Evolutionary conservation across 2,888 invertebrate genomes (phyloP).

Genomic region (Incurvaria masculella): DNA sequence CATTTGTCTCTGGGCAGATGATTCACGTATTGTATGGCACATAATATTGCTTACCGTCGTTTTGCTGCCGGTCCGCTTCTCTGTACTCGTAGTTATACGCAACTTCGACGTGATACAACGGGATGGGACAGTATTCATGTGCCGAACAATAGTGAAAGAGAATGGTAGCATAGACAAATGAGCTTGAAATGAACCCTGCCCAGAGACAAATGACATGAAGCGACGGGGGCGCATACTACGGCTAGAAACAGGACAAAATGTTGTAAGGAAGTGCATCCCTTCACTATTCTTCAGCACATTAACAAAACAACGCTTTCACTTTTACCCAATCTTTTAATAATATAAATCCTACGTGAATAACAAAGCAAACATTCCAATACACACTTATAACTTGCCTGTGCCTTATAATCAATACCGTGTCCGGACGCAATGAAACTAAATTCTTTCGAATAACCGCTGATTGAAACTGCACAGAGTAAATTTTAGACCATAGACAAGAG

Average conservation of each 20-base stretch:
- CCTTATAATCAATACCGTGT: too few relatives aligned
- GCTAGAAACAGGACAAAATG: conserved; percentile 22
- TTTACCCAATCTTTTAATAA: conserved; percentile 8
- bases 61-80: conserved; percentile 6
- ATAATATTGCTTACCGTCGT: conserved; percentile 45
- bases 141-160: conserved; percentile 81
- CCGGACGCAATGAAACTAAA: too few relatives aligned
- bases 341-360: conserved; percentile 1
- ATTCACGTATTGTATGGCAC: conserved; percentile 46
- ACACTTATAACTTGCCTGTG: not conserved
- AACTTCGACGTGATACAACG: not conserved
- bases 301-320: conserved; percentile 27
- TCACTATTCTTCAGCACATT: conserved; percentile 59
- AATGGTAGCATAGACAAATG: conserved; percentile 15
- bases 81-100: not conserved
- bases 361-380: conserved; percentile 3
- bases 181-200: conserved; percentile 7
- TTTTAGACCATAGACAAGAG: too few relatives aligned
- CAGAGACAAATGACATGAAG: not conserved
- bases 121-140: conserved; percentile 48
- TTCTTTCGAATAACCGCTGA: too few relatives aligned
- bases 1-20: too few relatives aligned
- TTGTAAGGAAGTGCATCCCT: conserved; percentile 49
- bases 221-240: not conserved
- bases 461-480: too few relatives aligned